phyloP scores from a whole-genome alignment of 2,888 invertebrate genomes.

The Rosalia funebris region DNA sequence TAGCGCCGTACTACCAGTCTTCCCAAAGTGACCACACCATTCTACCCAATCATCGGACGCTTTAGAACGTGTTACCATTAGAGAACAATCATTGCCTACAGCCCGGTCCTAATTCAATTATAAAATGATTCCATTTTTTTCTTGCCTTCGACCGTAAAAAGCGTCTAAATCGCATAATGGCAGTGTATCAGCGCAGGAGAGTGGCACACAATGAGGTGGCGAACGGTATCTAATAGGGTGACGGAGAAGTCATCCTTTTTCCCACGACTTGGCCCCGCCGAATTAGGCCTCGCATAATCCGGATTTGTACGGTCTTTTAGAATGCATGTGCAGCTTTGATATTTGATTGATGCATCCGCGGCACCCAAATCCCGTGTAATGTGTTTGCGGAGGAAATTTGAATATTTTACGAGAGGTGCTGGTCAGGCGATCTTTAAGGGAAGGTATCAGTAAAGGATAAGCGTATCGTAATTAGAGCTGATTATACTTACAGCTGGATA shows the following conservation, averaged over 20 bases:
- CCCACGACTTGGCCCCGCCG: constrained; percentile 52
- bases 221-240: constrained; percentile 49
- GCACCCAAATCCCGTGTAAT: neutral
- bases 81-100: constrained; percentile 23
- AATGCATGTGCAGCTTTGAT: constrained; percentile 35
- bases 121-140: constrained; percentile 40
- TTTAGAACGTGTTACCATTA: constrained; percentile 12
- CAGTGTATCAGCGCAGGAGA: constrained; percentile 32
- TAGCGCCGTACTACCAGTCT: neutral
- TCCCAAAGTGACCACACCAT: neutral
- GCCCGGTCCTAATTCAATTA: constrained; percentile 44
- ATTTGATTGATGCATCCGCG: constrained; percentile 32
- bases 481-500: no score
- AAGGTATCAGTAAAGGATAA: no score
- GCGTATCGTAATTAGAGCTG: no score
- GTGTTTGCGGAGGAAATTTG: neutral
- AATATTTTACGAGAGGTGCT: neutral
- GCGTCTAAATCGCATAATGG: constrained; percentile 38
- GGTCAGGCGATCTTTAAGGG: no score
- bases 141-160: constrained; percentile 39
- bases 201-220: constrained; percentile 47
- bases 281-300: constrained; percentile 41
- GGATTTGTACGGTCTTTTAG: constrained; percentile 44
- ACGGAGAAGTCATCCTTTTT: constrained; percentile 47
- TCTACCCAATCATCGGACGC: neutral